Evolutionary conservation across 2,888 invertebrate genomes (phyloP).

Genomic region (Synanthedon vespiformis): DNA sequence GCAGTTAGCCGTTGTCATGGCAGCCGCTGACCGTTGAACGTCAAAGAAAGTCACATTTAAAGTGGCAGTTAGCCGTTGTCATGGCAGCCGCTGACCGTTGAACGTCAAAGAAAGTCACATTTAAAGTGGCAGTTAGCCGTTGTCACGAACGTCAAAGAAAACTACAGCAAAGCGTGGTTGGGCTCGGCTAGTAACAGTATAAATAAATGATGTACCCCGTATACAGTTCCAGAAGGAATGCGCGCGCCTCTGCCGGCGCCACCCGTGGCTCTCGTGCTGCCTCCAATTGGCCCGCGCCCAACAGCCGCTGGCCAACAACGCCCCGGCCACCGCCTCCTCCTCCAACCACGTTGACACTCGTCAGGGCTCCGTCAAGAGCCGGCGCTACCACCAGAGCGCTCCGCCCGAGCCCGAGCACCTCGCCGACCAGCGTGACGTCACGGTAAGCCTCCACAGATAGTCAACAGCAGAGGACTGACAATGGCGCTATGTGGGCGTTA

Average conservation of each 20-base stretch:
- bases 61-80: no score
- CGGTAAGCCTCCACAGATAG: conserved; percentile 24
- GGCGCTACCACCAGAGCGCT: conserved; percentile 49
- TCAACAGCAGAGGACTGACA: no score
- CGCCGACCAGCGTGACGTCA: conserved; percentile 51
- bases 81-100: no score
- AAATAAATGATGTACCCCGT: not conserved
- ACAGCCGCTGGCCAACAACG: conserved; percentile 20
- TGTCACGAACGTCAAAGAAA: no score
- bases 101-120: no score
- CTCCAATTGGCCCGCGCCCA: conserved; percentile 36
- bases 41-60: no score
- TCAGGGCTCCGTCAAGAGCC: conserved; percentile 45
- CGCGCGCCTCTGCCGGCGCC: conserved; percentile 47
- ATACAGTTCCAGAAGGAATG: conserved; percentile 60
- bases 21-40: no score
- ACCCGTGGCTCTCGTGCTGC: conserved; percentile 61
- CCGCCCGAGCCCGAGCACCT: conserved; percentile 42
- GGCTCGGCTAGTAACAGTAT: no score
- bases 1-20: no score
- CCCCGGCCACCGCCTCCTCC: conserved; percentile 29
- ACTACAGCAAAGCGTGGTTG: no score
- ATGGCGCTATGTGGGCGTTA: no score
- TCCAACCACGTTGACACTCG: conserved; percentile 49
- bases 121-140: no score